These are phyloP conservation scores for Apis laboriosa DNA, from an alignment of 1,140 invertebrate species.

Conservation along the genomic window DNA sequence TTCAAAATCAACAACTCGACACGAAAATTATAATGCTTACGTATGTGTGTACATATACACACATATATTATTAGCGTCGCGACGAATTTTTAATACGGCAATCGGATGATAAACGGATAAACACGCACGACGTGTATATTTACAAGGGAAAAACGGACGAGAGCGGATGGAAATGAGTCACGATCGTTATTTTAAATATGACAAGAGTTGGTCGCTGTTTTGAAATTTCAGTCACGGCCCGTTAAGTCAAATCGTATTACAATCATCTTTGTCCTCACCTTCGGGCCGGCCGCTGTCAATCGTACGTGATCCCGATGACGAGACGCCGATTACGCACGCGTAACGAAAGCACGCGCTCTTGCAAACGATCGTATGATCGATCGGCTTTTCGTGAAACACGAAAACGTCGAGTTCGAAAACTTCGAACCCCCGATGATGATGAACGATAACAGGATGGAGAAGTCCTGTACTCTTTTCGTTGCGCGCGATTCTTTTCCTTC, in stretches of 20 bases:
- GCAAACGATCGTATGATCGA: background rate
- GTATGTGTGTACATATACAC: no score
- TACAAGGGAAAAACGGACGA: slow-evolving; percentile 15
- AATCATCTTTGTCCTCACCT: slow-evolving; percentile 44
- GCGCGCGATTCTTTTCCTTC: no score
- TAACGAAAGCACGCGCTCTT: slow-evolving; percentile 38
- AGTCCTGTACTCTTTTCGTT: no score
- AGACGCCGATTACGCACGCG: slow-evolving; percentile 14
- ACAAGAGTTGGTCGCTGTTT: slow-evolving; percentile 32
- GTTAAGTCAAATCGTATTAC: slow-evolving; percentile 48
- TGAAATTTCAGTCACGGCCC: slow-evolving; percentile 49
- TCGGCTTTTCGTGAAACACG: background rate
- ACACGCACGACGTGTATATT: background rate
- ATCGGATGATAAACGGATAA: no score
- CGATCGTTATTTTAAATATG: slow-evolving; percentile 47
- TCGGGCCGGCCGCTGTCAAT: slow-evolving; percentile 45
- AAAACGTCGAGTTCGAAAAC: background rate
- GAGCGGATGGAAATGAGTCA: slow-evolving; percentile 27
- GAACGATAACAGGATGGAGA: no score
- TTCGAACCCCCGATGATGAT: background rate
- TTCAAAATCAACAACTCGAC: no score
- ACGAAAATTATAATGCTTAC: no score
- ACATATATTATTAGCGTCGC: no score
- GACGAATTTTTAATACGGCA: no score
- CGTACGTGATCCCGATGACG: slow-evolving; percentile 55